Evolutionary conservation across 2,888 invertebrate species (phyloP).

Genomic region (Nematopogon swammerdamellus): DNA sequence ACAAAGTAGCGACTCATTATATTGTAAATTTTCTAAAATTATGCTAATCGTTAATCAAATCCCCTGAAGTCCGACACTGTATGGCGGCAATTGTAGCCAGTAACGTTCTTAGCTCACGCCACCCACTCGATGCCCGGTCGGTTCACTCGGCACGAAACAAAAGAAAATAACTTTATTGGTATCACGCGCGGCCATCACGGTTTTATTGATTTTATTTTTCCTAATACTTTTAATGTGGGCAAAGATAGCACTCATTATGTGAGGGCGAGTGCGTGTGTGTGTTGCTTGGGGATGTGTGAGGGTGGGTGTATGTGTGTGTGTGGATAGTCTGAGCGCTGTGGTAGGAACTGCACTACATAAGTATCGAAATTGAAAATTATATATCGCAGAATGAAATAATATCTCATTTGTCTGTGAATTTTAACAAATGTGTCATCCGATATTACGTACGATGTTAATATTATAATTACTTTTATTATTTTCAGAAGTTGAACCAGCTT

Average conservation of each 20-base stretch:
- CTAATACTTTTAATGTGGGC: conserved; percentile 39
- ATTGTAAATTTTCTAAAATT: not conserved
- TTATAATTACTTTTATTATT: too few relatives aligned
- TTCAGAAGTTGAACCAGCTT: too few relatives aligned
- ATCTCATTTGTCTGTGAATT: too few relatives aligned
- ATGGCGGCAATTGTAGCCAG: conserved; percentile 34
- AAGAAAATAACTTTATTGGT: conserved; percentile 36
- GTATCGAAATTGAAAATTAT: too few relatives aligned
- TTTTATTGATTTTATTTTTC: conserved; percentile 29
- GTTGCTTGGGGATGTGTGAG: not conserved
- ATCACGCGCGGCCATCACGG: conserved; percentile 25
- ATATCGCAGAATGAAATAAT: too few relatives aligned
- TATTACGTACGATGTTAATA: too few relatives aligned
- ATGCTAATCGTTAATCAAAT: conserved; percentile 26
- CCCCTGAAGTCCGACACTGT: conserved; percentile 30
- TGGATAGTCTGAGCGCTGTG: not conserved
- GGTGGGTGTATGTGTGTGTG: conserved; percentile 18
- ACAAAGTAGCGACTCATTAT: not conserved
- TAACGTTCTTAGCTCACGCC: conserved; percentile 34
- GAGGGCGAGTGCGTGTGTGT: conserved; percentile 8
- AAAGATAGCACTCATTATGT: not conserved
- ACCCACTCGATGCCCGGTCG: too few relatives aligned
- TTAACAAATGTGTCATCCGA: too few relatives aligned
- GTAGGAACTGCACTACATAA: too few relatives aligned
- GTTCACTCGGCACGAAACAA: conserved; percentile 25